These are phyloP conservation scores for Hirtodrosophila alboralis DNA, from an alignment of 2,888 invertebrate species.

Conservation along the genomic window DNA sequence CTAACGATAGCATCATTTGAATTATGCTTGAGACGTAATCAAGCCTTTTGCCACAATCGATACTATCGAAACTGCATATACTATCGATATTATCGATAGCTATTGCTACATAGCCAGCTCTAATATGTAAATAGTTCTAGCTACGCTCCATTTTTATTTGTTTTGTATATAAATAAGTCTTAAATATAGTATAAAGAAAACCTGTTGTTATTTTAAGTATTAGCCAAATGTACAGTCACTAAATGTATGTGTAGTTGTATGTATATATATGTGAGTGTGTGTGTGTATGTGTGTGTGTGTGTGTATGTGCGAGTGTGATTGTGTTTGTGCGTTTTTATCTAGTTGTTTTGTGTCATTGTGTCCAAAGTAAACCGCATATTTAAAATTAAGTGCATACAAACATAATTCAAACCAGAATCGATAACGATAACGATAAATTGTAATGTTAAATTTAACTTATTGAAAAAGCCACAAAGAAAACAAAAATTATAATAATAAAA, in stretches of 20 bases:
- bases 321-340: conserved; percentile 49
- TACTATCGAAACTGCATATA: too few relatives aligned
- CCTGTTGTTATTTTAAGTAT: conserved; percentile 56
- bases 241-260: conserved; percentile 48
- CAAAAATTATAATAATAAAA: conserved; percentile 40
- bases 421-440: conserved; percentile 40
- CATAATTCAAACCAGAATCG: conserved; percentile 14
- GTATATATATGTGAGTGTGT: conserved; percentile 11
- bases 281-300: conserved; percentile 3
- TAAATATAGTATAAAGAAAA: conserved; percentile 6
- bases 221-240: conserved; percentile 71
- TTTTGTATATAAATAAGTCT: conserved; percentile 68
- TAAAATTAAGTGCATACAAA: conserved; percentile 36
- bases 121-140: conserved; percentile 45
- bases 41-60: too few relatives aligned
- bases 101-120: background rate
- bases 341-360: conserved; percentile 68
- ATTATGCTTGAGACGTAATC: too few relatives aligned
- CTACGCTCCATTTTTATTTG: conserved; percentile 36
- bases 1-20: too few relatives aligned
- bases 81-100: too few relatives aligned
- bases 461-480: conserved; percentile 37
- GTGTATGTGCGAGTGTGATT: conserved; percentile 7
- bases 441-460: conserved; percentile 75
- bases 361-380: conserved; percentile 42